Conservation (phyloP, 2,113 vertebrate species). For the Amblyopsis rosae region DNA sequence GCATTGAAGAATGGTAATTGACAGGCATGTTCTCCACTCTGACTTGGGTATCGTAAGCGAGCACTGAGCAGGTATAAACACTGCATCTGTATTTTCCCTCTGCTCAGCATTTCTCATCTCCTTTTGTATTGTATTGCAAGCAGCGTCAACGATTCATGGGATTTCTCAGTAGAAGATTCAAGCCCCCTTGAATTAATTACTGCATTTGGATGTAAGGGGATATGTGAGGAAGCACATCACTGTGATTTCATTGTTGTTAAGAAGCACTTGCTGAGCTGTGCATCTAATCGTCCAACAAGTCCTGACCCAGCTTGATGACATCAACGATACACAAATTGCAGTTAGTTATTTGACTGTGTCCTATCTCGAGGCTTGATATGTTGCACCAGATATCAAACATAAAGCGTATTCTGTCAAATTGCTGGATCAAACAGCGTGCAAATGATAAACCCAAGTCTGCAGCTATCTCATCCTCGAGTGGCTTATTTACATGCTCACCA, state of each 20-base stretch:
- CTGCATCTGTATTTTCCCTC: slow-evolving; percentile 46
- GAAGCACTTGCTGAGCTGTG: slow-evolving; percentile 55
- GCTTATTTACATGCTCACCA: slow-evolving; percentile 71
- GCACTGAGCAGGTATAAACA: slow-evolving; percentile 56
- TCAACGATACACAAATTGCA: slow-evolving; percentile 48
- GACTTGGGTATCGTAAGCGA: slow-evolving; percentile 40
- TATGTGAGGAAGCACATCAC: slow-evolving; percentile 63
- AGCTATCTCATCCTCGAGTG: slow-evolving; percentile 42
- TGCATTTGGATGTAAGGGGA: slow-evolving; percentile 61
- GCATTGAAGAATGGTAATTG: slow-evolving; percentile 60
- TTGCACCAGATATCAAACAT: slow-evolving; percentile 56
- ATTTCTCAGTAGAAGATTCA: slow-evolving; percentile 68
- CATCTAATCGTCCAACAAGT: slow-evolving; percentile 42
- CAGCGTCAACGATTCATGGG: slow-evolving; percentile 67
- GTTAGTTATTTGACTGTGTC: slow-evolving; percentile 40
- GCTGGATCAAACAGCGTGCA: slow-evolving; percentile 55
- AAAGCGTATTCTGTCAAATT: slow-evolving; percentile 42
- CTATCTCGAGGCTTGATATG: slow-evolving; percentile 41
- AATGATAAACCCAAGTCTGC: slow-evolving; percentile 55
- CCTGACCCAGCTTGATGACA: slow-evolving; percentile 44
- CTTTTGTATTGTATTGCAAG: slow-evolving; percentile 58
- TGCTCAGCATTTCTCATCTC: slow-evolving; percentile 62
- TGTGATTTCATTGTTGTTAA: slow-evolving; percentile 65
- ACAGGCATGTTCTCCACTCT: slow-evolving; percentile 46
- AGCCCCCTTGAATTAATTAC: slow-evolving; percentile 58